Evolutionary conservation across 2,888 invertebrate species (phyloP), one percentile per base, ranked within the genome.

Genomic region (Sesamia inferens): DNA sequence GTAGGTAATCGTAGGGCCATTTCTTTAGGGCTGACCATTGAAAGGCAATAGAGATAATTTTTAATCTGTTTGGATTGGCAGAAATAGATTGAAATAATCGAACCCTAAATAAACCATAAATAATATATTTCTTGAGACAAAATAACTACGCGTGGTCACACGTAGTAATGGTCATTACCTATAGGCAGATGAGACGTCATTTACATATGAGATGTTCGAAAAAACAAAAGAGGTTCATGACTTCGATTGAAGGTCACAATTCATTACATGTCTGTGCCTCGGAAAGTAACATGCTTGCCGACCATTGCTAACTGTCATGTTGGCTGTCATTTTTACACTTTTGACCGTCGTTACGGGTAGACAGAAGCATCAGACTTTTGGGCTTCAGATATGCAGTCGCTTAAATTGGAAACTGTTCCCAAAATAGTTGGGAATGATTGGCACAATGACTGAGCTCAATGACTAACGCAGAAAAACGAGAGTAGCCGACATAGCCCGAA

Each of bases 141-240:
- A 44, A 31, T 0, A 19, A 1, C 6, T 24, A 48, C 16, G 66
- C 48, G 31, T 31, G 2, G 51, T n/a, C n/a, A n/a, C n/a, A n/a
- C n/a, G n/a, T n/a, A n/a, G n/a, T n/a, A n/a, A n/a, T n/a, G n/a
- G n/a, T 57, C 42, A 66, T 58, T 31, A 51, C 16, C 13, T 57
- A 2, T 13, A 14, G 16, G 3, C 14, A 24, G 42, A n/a, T 67
- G 39, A 7, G 7, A 24, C 55, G 44, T 54, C 67, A 42, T 19
- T 51, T 24, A 19, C 14, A 51, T 44, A 44, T 19, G 39, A 5
- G 5, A 39, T 42, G 42, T 44, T 67, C 16, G 11, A 5, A 47
- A 61, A 24, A 47, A 71, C n/a, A 71, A 48, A 42, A 55, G 47
- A 71, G 19, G 19, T 19, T 51, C 51, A 51, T 51, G 10, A 3